These are phyloP conservation scores for Galeopsomyia nigrocyanea DNA, from an alignment of 2,888 invertebrate genomes.

Conservation along the genomic window DNA sequence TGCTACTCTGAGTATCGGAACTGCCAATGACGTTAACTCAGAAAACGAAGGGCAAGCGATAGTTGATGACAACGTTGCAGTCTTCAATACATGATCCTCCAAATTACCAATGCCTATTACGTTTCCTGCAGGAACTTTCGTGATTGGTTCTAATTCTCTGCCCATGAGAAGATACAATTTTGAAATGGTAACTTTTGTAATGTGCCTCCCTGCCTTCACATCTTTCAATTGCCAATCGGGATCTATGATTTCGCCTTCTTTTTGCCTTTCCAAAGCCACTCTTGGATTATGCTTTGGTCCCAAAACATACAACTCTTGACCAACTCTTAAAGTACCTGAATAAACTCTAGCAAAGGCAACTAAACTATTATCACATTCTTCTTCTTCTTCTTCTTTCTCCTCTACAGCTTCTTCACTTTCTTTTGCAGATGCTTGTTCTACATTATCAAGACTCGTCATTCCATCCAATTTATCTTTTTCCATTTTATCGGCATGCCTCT, in stretches of 20 bases:
- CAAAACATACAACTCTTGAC: conserved; percentile 85
- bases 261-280: conserved; percentile 69
- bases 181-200: conserved; percentile 76
- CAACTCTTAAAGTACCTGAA: conserved; percentile 85
- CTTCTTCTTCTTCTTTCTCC: conserved; percentile 56
- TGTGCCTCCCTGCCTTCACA: conserved; percentile 75
- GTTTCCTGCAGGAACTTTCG: conserved; percentile 89
- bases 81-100: conserved; percentile 87
- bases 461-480: conserved; percentile 60
- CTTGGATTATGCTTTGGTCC: conserved; percentile 91
- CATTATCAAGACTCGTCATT: not conserved
- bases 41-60: conserved; percentile 89
- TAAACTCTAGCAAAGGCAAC: conserved; percentile 95
- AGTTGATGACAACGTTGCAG: conserved; percentile 88
- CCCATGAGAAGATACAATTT: conserved; percentile 94
- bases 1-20: conserved; percentile 94
- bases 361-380: conserved; percentile 75
- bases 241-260: conserved; percentile 69
- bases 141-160: conserved; percentile 85
- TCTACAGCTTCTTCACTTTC: conserved; percentile 27
- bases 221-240: conserved; percentile 73
- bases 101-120: conserved; percentile 91
- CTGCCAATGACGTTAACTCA: conserved; percentile 81
- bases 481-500: conserved; percentile 74
- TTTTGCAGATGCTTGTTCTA: not conserved